These are phyloP conservation scores for Sinella curviseta DNA, from an alignment of 1,140 invertebrate species.

Conservation along the genomic window DNA sequence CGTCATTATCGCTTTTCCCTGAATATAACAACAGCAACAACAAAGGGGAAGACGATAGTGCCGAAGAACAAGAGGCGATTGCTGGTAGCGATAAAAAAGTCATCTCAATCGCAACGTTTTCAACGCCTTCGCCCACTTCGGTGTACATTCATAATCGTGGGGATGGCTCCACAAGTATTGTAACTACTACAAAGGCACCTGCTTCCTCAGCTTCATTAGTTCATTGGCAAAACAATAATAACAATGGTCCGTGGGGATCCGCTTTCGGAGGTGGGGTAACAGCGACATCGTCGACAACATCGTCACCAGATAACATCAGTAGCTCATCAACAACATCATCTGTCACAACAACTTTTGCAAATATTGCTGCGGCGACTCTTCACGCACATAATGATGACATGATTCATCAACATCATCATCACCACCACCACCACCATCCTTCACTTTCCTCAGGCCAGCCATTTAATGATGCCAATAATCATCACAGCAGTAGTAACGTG, in stretches of 20 bases:
- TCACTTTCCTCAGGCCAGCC: background rate
- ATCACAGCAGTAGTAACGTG: background rate
- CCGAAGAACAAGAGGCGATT: background rate
- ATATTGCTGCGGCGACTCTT: background rate
- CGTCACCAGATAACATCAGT: background rate
- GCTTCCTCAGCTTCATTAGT: background rate
- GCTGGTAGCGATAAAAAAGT: slow-evolving; percentile 4
- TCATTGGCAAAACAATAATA: background rate
- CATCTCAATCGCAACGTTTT: slow-evolving; percentile 1
- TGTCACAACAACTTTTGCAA: slow-evolving; percentile 15
- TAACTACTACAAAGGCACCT: background rate
- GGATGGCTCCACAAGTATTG: background rate
- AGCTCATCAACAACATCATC: background rate
- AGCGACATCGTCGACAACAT: background rate
- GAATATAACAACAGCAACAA: background rate
- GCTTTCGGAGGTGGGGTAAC: background rate
- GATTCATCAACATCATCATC: background rate
- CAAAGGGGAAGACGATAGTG: slow-evolving; percentile 9
- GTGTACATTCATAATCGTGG: slow-evolving; percentile 15
- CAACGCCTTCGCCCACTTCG: background rate
- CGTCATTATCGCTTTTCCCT: background rate
- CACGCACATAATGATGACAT: background rate
- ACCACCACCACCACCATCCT: slow-evolving; percentile 26
- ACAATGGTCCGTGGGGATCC: slow-evolving; percentile 8
- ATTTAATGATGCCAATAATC: slow-evolving; percentile 7